Base-by-base conservation (phyloP, 2,113 vertebrate genomes). In the Xyrauchen texanus region DNA sequence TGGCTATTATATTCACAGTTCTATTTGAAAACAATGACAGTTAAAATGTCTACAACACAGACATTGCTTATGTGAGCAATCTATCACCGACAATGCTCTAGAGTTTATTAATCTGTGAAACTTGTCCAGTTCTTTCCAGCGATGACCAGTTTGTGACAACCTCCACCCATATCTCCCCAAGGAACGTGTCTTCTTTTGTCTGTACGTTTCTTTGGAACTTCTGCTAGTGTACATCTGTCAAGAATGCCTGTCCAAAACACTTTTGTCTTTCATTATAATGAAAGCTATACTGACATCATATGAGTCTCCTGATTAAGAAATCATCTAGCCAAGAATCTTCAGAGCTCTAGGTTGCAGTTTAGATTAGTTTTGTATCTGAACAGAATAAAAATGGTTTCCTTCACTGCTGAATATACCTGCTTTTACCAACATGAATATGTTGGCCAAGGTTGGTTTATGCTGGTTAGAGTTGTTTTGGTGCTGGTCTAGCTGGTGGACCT, bases 41-140 rank as follows among this genome's bases (percentile, higher is more conserved):
- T 6, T 55, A 21, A 51, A 61, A 61, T 7, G 21, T 75, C 5
- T 42, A 49, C 44, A 15, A 53, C 52, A 69, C 2, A 34, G 21
- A 34, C 1, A 42, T 58, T 42, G 11, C 46, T 75, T 55, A 51
- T 53, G 16, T 57, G 51, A 61, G 21, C 45, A 68, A 68, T 68
- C 55, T 21, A 68, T 76, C 47, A 81, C 8, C 47, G 34, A 73
- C 55, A 61, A 44, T 67, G 71, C 71, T 76, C 13, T 44, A 70
- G 71, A 67, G 64, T 68, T 47, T 82, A 79, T 85, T 79, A 83
- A 83, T 85, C 75, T 79, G 61, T 52, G 21, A 44, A 49, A 81
- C 76, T 57, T 73, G 70, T 73, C 57, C 44, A 16, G 12, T 53
- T 75, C 46, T 34, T 42, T 68, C 58, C 44, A 45, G 21, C 42